Evolutionary conservation across 2,113 vertebrate species (phyloP), one percentile per base, ranked within the genome.

Genomic region (Prolemur simus): DNA sequence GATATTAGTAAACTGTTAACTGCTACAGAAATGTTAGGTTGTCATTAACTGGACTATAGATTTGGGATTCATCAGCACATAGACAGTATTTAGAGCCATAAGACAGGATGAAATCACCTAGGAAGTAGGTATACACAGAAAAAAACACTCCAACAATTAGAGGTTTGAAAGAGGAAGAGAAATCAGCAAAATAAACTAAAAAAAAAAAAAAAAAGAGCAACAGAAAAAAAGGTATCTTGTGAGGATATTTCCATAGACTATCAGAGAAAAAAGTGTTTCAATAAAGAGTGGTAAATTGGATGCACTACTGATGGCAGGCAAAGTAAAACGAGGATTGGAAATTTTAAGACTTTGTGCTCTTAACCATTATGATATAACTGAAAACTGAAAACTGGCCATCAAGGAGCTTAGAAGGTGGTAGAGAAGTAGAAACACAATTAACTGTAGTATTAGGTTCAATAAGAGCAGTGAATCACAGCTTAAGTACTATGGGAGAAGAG

Each of bases 271-370:
- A 23, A 3, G 13, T 27, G 20, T 11, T 85, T 18, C 23, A 27
- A 0, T 25, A 58, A 25, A 77, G 8, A 82, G n/a, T 54, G 21
- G 21, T 13, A 91, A 64, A 58, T 5, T 20, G 39, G 39, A 58
- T 63, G 14, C 52, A 86, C 45, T 3, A 84, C 9, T 27, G 37
- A 87, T 3, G 6, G 18, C 63, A 91, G 54, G 47, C 14, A 54
- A 76, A 80, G 34, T 9, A 34, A 27, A n/a, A 47, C 90, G 15
- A 94, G 64, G 20, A 82, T 21, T 21, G 54, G 20, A 56, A 3
- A 56, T 82, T 89, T 96, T 76, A 68, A 81, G 81, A 85, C 69
- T 87, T 34, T 89, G 9, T 74, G 71, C 42, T 85, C 64, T 86
- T 95, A 87, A 87, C 29, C 23, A 95, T 14, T 74, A 25, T 42